Evolutionary conservation across 2,113 vertebrate genomes (phyloP).

Genomic region (Platysteira castanea): DNA sequence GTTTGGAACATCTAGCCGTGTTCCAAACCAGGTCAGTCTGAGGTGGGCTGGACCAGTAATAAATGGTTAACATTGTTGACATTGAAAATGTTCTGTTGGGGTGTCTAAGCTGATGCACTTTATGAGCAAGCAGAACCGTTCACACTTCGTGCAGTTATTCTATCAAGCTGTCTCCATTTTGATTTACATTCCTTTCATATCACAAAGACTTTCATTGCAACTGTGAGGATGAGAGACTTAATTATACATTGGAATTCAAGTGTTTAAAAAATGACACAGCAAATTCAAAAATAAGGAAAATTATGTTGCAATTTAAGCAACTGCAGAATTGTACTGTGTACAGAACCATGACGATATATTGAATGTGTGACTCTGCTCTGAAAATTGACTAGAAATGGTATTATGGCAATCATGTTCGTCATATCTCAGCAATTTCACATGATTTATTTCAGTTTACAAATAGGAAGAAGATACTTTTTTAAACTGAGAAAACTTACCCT

Average conservation of each 20-base stretch:
- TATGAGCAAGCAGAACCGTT: neutral
- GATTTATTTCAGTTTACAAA: neutral
- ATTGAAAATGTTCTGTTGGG: neutral
- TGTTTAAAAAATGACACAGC: neutral
- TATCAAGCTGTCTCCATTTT: conserved; percentile 12
- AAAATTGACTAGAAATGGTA: neutral
- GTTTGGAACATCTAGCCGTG: neutral
- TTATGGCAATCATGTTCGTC: neutral
- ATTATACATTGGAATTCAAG: conserved; percentile 10
- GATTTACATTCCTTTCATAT: conserved; percentile 8
- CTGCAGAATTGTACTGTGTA: neutral
- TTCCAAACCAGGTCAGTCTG: neutral
- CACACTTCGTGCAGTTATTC: neutral
- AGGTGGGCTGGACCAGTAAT: neutral
- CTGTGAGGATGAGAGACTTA: conserved; percentile 5
- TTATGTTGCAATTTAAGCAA: neutral
- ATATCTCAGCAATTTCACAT: neutral
- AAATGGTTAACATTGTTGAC: neutral
- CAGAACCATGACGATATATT: neutral
- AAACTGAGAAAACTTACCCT: neutral
- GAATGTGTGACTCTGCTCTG: neutral
- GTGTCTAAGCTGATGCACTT: neutral
- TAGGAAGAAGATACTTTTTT: neutral
- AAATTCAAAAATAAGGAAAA: conserved; percentile 31
- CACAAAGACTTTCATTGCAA: neutral